Conservation (phyloP, 2,113 vertebrate genomes). For the Bolborhynchus lineola region DNA sequence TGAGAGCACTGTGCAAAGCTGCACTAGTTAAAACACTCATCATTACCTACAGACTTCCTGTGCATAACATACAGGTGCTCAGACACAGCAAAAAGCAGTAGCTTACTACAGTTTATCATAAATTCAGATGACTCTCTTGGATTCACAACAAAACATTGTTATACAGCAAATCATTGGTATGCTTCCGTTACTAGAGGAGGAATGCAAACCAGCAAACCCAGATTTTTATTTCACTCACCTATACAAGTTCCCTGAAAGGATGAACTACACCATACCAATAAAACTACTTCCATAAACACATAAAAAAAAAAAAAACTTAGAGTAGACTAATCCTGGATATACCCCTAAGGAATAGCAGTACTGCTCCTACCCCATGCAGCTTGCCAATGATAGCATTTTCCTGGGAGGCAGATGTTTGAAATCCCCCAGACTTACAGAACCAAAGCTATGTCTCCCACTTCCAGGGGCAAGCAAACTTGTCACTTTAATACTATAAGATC, state of each 20-base stretch:
- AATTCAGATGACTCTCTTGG: background rate
- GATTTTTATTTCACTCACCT: background rate
- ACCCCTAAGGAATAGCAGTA: background rate
- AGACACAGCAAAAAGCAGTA: background rate
- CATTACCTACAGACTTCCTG: background rate
- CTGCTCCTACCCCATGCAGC: background rate
- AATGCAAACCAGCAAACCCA: rapidly evolving
- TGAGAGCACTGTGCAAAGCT: background rate
- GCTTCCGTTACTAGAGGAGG: background rate
- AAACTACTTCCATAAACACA: background rate
- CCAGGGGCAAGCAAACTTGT: background rate
- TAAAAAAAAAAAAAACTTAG: background rate
- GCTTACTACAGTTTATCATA: background rate
- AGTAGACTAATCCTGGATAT: background rate
- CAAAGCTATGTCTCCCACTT: background rate
- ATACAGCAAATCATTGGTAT: background rate
- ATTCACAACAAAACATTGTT: background rate
- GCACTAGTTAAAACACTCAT: background rate
- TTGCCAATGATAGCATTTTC: background rate
- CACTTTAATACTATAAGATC: background rate
- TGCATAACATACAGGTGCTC: background rate
- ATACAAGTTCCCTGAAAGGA: background rate
- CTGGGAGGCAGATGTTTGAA: background rate
- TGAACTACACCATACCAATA: background rate
- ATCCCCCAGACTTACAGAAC: background rate